Conservation (phyloP, 2,113 vertebrate genomes). For the Callorhinus ursinus region DNA sequence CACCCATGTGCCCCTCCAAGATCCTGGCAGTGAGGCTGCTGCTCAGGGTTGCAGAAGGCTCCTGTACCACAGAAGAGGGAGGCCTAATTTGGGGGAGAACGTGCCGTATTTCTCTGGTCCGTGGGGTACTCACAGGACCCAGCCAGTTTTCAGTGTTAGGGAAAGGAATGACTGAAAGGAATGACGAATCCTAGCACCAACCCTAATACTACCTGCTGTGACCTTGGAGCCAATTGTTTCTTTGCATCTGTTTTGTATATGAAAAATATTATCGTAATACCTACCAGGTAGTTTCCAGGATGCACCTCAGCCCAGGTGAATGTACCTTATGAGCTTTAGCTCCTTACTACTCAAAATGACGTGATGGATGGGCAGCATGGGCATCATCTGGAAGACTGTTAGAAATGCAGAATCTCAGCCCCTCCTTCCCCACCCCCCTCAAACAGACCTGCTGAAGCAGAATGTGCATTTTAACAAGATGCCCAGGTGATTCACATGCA, state of each 20-base stretch:
- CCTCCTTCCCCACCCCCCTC: background rate
- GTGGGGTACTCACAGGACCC: background rate
- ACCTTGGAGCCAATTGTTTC: background rate
- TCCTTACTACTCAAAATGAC: background rate
- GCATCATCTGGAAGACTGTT: background rate
- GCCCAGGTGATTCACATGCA: background rate
- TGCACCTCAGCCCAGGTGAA: background rate
- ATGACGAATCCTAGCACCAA: background rate
- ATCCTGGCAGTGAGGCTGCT: background rate
- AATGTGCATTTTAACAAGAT: background rate
- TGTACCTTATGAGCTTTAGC: background rate
- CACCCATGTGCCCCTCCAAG: background rate
- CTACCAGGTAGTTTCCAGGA: background rate
- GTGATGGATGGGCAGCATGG: background rate
- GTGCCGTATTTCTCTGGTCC: background rate
- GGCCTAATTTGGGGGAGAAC: background rate
- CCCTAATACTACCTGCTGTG: background rate
- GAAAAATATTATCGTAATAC: conserved; percentile 6
- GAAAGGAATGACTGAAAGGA: background rate
- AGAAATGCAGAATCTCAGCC: conserved; percentile 19
- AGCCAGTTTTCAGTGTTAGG: background rate
- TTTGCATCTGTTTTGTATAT: background rate
- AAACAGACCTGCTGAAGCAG: background rate
- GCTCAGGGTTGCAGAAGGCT: background rate
- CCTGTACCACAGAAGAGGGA: background rate